These are phyloP conservation scores for Rhopalosiphum padi DNA, from an alignment of 1,140 invertebrate genomes.

Conservation along the genomic window DNA sequence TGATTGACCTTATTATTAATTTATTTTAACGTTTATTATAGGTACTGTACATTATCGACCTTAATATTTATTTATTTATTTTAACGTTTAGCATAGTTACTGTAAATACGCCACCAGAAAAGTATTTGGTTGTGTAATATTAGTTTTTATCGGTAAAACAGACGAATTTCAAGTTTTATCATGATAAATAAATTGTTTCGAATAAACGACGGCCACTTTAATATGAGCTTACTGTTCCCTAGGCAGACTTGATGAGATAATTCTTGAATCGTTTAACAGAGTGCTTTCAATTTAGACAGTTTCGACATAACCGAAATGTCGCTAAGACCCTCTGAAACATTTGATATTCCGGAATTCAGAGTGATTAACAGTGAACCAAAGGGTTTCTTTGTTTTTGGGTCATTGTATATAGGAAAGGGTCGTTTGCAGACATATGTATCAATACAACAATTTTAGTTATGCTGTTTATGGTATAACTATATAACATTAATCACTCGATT, in stretches of 20 bases:
- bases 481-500: not conserved
- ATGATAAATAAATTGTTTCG: not conserved
- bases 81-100: not conserved
- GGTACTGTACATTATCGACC: not conserved
- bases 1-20: not conserved
- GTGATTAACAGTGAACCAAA: not conserved
- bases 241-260: not conserved
- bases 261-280: conserved; percentile 7
- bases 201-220: not conserved
- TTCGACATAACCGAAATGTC: not conserved
- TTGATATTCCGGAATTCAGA: not conserved
- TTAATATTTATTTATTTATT: not conserved
- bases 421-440: not conserved
- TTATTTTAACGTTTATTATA: not conserved
- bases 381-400: not conserved
- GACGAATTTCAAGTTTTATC: not conserved
- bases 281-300: not conserved
- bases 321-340: not conserved
- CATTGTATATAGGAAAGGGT: not conserved
- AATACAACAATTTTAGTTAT: conserved; percentile 37
- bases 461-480: not conserved
- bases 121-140: not conserved
- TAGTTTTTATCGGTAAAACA: not conserved
- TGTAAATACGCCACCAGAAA: not conserved
- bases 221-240: not conserved